These are phyloP conservation scores for Stenopsyche tienmushanensis DNA, from an alignment of 1,140 invertebrate genomes.

Conservation along the genomic window DNA sequence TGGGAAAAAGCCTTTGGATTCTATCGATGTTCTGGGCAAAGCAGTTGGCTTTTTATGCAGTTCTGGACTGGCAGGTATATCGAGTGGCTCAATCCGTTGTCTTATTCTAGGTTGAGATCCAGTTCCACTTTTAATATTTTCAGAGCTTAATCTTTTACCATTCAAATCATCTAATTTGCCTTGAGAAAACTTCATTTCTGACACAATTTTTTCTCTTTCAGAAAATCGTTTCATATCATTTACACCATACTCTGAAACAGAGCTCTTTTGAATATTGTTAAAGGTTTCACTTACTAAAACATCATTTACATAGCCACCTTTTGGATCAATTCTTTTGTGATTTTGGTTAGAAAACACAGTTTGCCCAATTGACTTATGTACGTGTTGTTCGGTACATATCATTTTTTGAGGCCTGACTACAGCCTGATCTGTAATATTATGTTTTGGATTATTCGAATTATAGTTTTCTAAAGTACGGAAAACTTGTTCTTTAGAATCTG, in stretches of 20 bases:
- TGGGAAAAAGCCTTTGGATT: conserved; percentile 38
- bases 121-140: conserved; percentile 46
- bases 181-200: conserved; percentile 32
- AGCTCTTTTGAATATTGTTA: conserved; percentile 49
- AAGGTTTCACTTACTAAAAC: conserved; percentile 51
- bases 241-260: conserved; percentile 51
- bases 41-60: conserved; percentile 34
- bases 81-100: conserved; percentile 58
- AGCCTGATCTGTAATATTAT: conserved; percentile 22
- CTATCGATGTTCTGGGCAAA: conserved; percentile 35
- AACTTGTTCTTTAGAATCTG: conserved; percentile 47
- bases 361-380: conserved; percentile 52
- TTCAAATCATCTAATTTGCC: conserved; percentile 33
- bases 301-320: conserved; percentile 56
- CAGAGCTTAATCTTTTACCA: conserved; percentile 33
- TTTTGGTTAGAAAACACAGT: conserved; percentile 54
- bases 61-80: conserved; percentile 52
- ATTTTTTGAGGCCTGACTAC: conserved; percentile 44
- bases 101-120: conserved; percentile 45
- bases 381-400: conserved; percentile 34
- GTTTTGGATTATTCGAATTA: background rate
- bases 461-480: conserved; percentile 22
- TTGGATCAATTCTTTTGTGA: conserved; percentile 56
- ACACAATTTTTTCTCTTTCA: conserved; percentile 53
- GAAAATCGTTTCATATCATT: conserved; percentile 56